phyloP scores from a whole-genome alignment of 2,113 vertebrate genomes.

The Genyomyrus donnyi region DNA sequence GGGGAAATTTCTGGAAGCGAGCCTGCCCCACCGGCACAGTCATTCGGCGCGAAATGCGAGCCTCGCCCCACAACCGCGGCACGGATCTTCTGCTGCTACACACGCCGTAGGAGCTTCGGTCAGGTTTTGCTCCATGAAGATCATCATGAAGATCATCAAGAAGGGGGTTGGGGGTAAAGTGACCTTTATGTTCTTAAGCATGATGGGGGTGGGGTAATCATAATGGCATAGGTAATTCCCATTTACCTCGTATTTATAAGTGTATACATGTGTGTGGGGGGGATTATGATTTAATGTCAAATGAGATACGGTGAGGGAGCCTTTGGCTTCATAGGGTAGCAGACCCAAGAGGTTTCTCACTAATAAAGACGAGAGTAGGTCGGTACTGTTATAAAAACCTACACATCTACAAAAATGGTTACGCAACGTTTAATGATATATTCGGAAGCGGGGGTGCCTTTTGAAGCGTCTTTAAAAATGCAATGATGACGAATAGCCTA shows the following conservation, averaged over 20 bases:
- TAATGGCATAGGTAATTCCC: neutral
- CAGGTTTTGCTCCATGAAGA: neutral
- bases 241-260: neutral
- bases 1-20: slow-evolving; percentile 2
- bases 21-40: neutral
- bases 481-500: neutral
- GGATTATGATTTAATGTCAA: neutral
- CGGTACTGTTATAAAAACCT: neutral
- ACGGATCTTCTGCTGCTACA: neutral
- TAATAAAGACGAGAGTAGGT: neutral
- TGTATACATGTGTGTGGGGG: neutral
- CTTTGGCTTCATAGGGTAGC: neutral
- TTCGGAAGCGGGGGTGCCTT: neutral
- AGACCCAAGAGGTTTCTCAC: neutral
- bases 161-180: neutral
- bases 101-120: neutral
- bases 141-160: neutral
- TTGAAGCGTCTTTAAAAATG: neutral
- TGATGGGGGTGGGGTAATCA: neutral
- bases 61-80: neutral
- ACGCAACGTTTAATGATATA: neutral
- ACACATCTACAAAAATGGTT: neutral
- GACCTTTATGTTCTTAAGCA: neutral
- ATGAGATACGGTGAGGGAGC: neutral
- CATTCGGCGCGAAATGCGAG: neutral